phyloP scores from a whole-genome alignment of 2,888 invertebrate genomes.

The Xanthia icteritia region DNA sequence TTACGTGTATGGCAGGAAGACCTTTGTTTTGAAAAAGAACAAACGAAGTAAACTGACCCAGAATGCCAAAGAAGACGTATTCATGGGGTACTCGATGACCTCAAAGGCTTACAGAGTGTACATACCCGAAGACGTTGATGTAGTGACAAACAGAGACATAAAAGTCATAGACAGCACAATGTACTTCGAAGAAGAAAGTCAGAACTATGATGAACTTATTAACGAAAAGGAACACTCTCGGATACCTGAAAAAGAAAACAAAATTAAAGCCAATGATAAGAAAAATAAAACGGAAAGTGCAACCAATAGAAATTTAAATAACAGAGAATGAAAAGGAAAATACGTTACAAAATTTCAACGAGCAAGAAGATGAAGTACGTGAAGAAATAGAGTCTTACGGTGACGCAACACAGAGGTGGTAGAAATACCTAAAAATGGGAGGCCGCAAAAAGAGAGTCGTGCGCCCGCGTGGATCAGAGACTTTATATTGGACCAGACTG shows the following conservation, averaged over 20 bases:
- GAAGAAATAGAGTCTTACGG: conserved; percentile 1
- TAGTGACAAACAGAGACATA: neutral
- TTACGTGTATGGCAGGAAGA: too few relatives aligned
- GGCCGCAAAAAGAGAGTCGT: neutral
- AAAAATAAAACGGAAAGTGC: neutral
- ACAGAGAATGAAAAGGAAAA: neutral
- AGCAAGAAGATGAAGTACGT: neutral
- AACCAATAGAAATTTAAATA: neutral
- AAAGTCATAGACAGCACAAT: neutral
- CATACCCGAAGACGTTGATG: neutral
- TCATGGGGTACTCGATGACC: neutral
- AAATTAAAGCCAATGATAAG: neutral
- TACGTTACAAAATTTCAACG: neutral
- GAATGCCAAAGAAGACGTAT: neutral
- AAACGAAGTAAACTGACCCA: too few relatives aligned
- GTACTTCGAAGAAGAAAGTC: neutral
- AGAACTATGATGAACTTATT: neutral
- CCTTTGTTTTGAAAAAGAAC: too few relatives aligned
- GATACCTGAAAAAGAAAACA: neutral
- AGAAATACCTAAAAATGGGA: too few relatives aligned
- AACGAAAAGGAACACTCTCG: neutral
- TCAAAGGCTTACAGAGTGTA: too few relatives aligned
- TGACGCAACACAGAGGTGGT: conserved; percentile 7
- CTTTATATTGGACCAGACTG: neutral
- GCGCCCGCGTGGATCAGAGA: neutral